Evolutionary conservation across 1,140 invertebrate genomes (phyloP).

Genomic region (Reticulitermes speratus): DNA sequence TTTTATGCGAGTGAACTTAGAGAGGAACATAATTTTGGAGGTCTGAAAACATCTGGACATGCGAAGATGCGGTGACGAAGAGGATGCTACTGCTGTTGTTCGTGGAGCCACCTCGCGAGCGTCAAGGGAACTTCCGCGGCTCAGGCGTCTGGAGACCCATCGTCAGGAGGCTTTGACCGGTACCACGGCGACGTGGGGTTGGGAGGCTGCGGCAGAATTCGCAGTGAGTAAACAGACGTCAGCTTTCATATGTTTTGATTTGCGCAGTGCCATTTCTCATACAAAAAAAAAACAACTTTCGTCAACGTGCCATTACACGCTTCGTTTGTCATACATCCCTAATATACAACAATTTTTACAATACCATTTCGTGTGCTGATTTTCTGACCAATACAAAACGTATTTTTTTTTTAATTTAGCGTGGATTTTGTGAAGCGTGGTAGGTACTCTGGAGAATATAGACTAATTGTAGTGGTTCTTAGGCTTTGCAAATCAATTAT

Average conservation of each 20-base stretch:
- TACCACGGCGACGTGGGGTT: not conserved
- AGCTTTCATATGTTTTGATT: not conserved
- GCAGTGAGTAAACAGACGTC: not conserved
- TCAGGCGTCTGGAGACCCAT: not conserved
- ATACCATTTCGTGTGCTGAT: too few relatives aligned
- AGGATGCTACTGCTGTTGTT: not conserved
- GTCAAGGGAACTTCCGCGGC: not conserved
- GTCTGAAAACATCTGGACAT: not conserved
- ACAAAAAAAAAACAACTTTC: not conserved
- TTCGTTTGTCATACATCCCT: too few relatives aligned
- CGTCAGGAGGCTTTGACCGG: conserved; percentile 15
- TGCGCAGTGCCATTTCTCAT: not conserved
- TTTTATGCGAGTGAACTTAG: not conserved
- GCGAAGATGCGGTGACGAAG: conserved; percentile 8
- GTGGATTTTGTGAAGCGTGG: too few relatives aligned
- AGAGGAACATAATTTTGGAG: not conserved
- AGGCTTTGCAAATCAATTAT: too few relatives aligned
- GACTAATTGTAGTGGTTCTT: too few relatives aligned
- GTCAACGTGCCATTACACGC: not conserved
- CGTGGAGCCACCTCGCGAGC: not conserved
- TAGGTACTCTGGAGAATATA: too few relatives aligned
- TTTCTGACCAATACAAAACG: too few relatives aligned
- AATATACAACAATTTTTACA: too few relatives aligned
- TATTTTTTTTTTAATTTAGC: too few relatives aligned
- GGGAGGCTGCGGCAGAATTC: not conserved